Evolutionary conservation across 2,797 vertebrate genomes (phyloP), one percentile per base, ranked within the genome.

Genomic region (Pseudotriccus pelzelni): DNA sequence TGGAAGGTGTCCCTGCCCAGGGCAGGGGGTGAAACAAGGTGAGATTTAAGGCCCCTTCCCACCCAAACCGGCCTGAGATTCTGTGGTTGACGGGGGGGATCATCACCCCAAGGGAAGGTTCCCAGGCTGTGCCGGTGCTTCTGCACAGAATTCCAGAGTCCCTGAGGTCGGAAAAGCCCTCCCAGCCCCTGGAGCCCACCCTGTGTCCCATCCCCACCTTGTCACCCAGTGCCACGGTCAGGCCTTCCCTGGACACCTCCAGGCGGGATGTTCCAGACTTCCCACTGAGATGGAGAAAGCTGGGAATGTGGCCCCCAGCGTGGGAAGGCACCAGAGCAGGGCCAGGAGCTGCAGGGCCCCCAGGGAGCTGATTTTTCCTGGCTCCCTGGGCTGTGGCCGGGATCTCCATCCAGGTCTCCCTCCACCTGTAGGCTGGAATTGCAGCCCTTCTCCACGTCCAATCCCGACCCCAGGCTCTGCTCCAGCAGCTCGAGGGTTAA

Each of bases 401-500:
- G 62, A 28, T 56, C 46, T 55, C 50, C 52, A n/a, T 36, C 24
- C 14, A 47, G 30, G 6, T 18, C 11, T 15, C 36, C 12, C 37
- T n/a, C 11, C 39, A 21, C 24, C 16, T 12, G 1, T 23, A 10
- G 21, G 53, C 12, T 5, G 76, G 59, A 36, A 2, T 0, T 7
- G 41, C 32, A 37, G 37, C 43, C 58, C 58, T 16, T 59, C 58
- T 19, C 58, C 16, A 3, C 3, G 24, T 4, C 27, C 37, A 10
- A 30, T 7, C 23, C 24, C 24, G 8, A 11, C 36, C 36, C 24
- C 47, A 53, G 83, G 83, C 28, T 39, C 63, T 19, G 24, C 43
- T 92, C 90, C 88, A 21, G 95, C 82, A 91, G 52, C 74, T 19
- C 39, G 55, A 70, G 97, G 95, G 97, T 98, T 98, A 98, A 98